Base-by-base conservation (phyloP, 2,797 vertebrate genomes). In the Anabas testudineus region DNA sequence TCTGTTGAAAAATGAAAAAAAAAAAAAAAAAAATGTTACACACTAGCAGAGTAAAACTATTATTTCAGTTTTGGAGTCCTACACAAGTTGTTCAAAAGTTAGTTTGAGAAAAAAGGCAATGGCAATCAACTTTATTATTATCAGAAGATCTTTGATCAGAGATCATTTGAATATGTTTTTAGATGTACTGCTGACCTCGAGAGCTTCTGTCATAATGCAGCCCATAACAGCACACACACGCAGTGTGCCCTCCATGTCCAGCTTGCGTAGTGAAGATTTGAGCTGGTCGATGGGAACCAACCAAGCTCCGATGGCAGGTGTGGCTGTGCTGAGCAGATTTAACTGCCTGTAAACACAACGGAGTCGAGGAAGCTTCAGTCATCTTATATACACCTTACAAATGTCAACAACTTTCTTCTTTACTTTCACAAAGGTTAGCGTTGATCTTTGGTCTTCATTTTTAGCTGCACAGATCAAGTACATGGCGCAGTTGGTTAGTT, bases 191-290 rank as follows among this genome's bases (percentile, higher is more conserved):
- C 87, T 86, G 63, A 98, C 98, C 96, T 99, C 98, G 6, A 99
- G 88, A 14, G 98, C 98, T 84, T 99, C 98, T 0, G 97, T 99
- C 97, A 99, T 99, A 86, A 99, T 97, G 90, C 98, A 99, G 49
- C 97, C 98, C 98, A 99, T 99, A 2, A 99, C 97, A 10, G 98
- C 98, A 85, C 98, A 99, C 71, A 99, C 91, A 0, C 98, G 91
- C 49, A 99, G 89, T 0, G 97, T 99, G 56, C 93, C 94, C 80
- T 98, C 97, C 22, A 97, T 98, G 84, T 99, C 97, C 75, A 98
- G 89, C 60, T 97, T 99, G 83, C 97, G 95, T 54, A 99, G 88
- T 0, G 98, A 96, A 0, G 98, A 98, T 69, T 99, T 99, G 69
- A 99, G 94, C 80, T 99, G 98, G 90, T 99, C 98, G n/a, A 99